phyloP scores from a whole-genome alignment of 2,113 vertebrate species.

The Clarias macrocephalus region DNA sequence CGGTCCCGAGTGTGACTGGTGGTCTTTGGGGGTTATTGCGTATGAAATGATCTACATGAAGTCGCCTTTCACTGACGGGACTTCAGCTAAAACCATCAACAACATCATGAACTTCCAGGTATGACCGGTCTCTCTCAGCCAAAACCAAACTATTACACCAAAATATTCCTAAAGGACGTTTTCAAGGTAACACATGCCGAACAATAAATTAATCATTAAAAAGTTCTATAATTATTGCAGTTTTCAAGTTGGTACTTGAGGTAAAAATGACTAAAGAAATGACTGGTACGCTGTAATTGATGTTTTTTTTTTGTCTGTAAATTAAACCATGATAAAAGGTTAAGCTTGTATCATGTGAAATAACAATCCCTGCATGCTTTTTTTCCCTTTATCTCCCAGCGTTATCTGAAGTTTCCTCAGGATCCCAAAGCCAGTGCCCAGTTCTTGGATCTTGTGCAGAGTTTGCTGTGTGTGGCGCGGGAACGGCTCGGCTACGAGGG shows the following conservation, averaged over 20 bases:
- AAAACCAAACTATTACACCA: neutral
- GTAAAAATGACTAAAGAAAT: neutral
- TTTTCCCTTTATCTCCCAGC: constrained; percentile 58
- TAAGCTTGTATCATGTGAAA: neutral
- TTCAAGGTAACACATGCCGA: neutral
- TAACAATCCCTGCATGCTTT: neutral
- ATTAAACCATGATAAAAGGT: neutral
- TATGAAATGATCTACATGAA: constrained; percentile 93
- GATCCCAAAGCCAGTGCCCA: constrained; percentile 81
- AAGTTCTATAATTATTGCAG: neutral
- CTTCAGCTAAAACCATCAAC: constrained; percentile 83
- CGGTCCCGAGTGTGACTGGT: constrained; percentile 90
- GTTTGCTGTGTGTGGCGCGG: constrained; percentile 83
- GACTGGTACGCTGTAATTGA: neutral
- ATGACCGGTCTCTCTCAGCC: constrained; percentile 15
- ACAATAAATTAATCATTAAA: neutral
- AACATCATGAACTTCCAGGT: constrained; percentile 97
- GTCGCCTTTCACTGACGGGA: constrained; percentile 86
- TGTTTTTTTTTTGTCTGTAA: neutral
- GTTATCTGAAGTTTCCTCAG: constrained; percentile 88
- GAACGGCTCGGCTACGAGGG: constrained; percentile 86
- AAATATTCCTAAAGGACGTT: neutral
- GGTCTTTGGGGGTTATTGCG: constrained; percentile 90
- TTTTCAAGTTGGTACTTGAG: neutral
- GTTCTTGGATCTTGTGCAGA: constrained; percentile 88